These are phyloP conservation scores for Bradypus variegatus DNA, from an alignment of 2,797 vertebrate genomes.

Conservation along the genomic window DNA sequence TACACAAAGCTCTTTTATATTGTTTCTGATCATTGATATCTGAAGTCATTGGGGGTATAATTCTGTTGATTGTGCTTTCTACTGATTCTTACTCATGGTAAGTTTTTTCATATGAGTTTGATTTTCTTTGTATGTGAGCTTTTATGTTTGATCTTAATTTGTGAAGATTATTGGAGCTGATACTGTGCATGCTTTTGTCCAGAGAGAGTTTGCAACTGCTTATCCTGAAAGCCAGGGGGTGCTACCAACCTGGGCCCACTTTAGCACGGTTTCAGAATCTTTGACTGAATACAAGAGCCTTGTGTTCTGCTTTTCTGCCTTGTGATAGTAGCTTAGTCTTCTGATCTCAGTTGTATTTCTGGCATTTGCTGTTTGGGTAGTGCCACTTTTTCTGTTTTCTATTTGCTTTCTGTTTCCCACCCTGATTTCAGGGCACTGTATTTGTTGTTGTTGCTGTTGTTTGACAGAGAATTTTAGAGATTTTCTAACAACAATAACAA, in stretches of 20 bases:
- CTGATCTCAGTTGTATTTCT: neutral
- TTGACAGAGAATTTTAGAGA: neutral
- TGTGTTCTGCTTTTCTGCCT: neutral
- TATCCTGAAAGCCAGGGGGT: conserved; percentile 22
- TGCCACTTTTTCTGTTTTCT: neutral
- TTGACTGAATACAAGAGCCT: neutral
- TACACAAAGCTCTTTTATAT: neutral
- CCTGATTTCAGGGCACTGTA: neutral
- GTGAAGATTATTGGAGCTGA: neutral
- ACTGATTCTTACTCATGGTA: neutral
- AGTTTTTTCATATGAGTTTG: conserved; percentile 5
- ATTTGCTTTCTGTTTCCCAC: neutral
- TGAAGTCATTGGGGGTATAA: neutral
- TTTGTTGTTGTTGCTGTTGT: neutral
- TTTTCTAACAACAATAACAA: neutral
- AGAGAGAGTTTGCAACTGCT: conserved; percentile 35
- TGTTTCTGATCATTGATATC: neutral
- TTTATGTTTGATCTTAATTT: neutral
- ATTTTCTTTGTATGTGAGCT: neutral
- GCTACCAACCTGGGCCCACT: conserved; percentile 20
- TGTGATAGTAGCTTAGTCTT: neutral
- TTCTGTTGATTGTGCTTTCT: neutral
- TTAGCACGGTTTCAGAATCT: neutral
- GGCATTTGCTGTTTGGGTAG: neutral
- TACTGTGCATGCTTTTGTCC: neutral